phyloP scores from a whole-genome alignment of 2,113 vertebrate genomes.

The Nothobranchius furzeri region DNA sequence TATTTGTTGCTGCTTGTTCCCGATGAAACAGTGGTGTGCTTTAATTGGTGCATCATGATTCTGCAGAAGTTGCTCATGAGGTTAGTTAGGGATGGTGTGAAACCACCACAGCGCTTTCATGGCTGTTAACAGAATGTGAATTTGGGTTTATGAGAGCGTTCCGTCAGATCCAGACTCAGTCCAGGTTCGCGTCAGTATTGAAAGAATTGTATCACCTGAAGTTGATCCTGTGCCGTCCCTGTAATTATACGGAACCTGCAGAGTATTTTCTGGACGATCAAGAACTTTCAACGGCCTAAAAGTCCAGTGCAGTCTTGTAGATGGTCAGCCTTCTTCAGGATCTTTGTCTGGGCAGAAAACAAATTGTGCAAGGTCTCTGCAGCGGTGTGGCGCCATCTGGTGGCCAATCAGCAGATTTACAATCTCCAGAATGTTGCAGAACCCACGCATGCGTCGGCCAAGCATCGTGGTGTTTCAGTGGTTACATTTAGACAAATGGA shows the following conservation, averaged over 20 bases:
- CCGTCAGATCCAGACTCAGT: neutral
- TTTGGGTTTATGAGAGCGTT: neutral
- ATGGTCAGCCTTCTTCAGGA: neutral
- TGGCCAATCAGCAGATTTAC: conserved; percentile 6
- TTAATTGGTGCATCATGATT: conserved; percentile 38
- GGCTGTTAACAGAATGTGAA: neutral
- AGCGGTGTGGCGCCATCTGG: conserved; percentile 12
- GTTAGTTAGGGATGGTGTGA: conserved; percentile 33
- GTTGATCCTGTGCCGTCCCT: too few species aligned
- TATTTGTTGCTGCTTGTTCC: neutral
- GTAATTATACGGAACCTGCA: too few species aligned
- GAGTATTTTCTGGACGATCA: neutral
- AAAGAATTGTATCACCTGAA: too few species aligned
- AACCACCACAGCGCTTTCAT: conserved; percentile 43
- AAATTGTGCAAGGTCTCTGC: too few species aligned
- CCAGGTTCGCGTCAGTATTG: too few species aligned
- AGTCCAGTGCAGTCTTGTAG: neutral
- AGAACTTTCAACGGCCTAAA: neutral
- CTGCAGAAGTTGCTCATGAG: conserved; percentile 18
- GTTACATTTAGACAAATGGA: neutral
- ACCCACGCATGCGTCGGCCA: too few species aligned
- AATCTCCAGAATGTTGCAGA: neutral
- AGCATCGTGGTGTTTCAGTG: too few species aligned
- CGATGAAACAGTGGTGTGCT: neutral
- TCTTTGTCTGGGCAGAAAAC: neutral